These are phyloP conservation scores for Eupithecia vulgata DNA, from an alignment of 2,888 invertebrate species.

Conservation along the genomic window DNA sequence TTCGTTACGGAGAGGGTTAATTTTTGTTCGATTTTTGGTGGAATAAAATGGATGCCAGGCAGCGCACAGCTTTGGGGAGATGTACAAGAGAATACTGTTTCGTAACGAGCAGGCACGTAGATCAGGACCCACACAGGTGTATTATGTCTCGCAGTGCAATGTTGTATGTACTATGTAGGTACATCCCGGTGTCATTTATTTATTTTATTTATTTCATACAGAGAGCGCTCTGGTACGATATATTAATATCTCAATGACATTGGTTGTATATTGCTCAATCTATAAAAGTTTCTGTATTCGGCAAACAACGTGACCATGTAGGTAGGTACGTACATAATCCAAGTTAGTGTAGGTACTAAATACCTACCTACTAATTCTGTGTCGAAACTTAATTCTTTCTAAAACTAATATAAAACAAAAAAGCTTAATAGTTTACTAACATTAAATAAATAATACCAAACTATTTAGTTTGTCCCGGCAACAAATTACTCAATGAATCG, in stretches of 20 bases:
- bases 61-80: slow-evolving; percentile 15
- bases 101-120: too few species aligned
- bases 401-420: not conserved
- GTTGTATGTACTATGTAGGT: not conserved
- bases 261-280: not conserved
- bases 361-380: not conserved
- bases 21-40: slow-evolving; percentile 24
- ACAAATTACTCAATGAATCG: slow-evolving; percentile 9
- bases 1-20: slow-evolving; percentile 32
- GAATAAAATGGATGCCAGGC: slow-evolving; percentile 11
- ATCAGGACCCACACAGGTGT: too few species aligned
- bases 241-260: not conserved
- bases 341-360: not conserved
- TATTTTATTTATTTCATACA: too few species aligned
- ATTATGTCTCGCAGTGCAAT: not conserved
- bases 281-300: not conserved
- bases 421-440: not conserved
- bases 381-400: not conserved
- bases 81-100: not conserved
- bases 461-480: not conserved
- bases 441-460: not conserved
- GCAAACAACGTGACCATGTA: not conserved
- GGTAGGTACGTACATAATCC: too few species aligned
- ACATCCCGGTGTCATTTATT: too few species aligned
- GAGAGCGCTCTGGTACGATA: not conserved